A percentile compares a stretch with the other conserved stretches of the same genome.
Conservation (phyloP, 1,140 invertebrate genomes). For the Conopomorpha cramerella region DNA sequence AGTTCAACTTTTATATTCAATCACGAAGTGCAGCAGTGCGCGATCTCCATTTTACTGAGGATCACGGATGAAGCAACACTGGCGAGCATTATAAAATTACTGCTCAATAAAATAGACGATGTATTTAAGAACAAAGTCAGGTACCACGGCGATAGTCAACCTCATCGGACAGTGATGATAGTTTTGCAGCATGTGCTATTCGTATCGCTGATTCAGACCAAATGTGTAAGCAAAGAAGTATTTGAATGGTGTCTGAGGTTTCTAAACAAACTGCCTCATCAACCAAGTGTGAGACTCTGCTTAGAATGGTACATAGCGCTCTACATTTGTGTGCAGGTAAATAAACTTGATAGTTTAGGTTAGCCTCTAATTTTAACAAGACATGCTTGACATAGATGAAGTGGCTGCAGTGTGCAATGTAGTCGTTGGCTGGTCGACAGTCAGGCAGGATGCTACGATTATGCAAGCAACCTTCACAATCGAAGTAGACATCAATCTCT, state of each 20-base stretch:
- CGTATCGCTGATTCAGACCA: slow-evolving; percentile 15
- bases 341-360: slow-evolving; percentile 6
- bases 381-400: too few species aligned
- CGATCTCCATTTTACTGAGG: slow-evolving; percentile 18
- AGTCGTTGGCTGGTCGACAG: too few species aligned
- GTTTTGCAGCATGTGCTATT: slow-evolving; percentile 27
- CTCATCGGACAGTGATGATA: slow-evolving; percentile 21
- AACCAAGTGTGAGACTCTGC: slow-evolving; percentile 27
- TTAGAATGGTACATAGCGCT: slow-evolving; percentile 36
- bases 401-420: too few species aligned
- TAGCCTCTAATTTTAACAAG: too few species aligned
- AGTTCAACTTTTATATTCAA: slow-evolving; percentile 22
- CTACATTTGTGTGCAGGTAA: slow-evolving; percentile 28
- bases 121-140: slow-evolving; percentile 31
- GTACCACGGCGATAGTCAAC: slow-evolving; percentile 35
- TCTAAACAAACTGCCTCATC: slow-evolving; percentile 31
- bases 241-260: slow-evolving; percentile 25
- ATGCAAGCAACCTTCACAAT: too few species aligned
- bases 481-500: too few species aligned
- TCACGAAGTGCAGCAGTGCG: slow-evolving; percentile 27
- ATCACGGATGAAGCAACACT: slow-evolving; percentile 18
- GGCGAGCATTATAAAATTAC: slow-evolving; percentile 14
- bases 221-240: slow-evolving; percentile 8
- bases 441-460: too few species aligned
- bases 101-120: slow-evolving; percentile 26